Conservation (phyloP, 2,797 vertebrate species). For the Parambassis ranga region DNA sequence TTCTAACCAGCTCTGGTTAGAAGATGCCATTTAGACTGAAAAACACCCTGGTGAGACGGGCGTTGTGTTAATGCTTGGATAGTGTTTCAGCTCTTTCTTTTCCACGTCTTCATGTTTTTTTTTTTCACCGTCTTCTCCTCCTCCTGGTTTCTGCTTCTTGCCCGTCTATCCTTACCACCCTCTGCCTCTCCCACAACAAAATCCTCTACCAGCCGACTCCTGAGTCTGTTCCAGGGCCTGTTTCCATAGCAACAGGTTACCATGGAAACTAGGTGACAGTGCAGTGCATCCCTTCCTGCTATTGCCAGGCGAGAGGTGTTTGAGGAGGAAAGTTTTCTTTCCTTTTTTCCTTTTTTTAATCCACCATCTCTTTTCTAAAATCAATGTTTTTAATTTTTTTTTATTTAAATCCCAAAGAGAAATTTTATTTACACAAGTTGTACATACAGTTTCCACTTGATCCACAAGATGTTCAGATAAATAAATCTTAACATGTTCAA, state of each 20-base stretch:
- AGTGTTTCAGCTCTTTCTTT: not conserved
- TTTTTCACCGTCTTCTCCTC: not conserved
- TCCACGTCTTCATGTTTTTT: constrained; percentile 9
- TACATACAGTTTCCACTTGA: too few relatives aligned
- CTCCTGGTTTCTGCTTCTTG: constrained; percentile 1
- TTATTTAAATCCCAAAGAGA: not conserved
- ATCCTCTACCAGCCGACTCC: constrained; percentile 57
- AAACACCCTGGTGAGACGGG: not conserved
- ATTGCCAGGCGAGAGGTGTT: constrained; percentile 49
- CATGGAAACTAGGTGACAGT: constrained; percentile 85
- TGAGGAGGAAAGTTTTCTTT: constrained; percentile 55
- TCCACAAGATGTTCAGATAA: not conserved
- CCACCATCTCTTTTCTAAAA: constrained; percentile 14
- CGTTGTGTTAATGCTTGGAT: not conserved
- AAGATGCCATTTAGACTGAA: not conserved
- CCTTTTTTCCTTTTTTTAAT: not conserved
- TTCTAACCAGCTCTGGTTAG: not conserved
- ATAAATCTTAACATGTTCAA: not conserved
- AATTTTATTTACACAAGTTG: too few relatives aligned
- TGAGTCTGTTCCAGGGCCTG: constrained; percentile 69
- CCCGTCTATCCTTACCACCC: constrained; percentile 41
- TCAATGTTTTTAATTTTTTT: not conserved
- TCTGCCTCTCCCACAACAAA: constrained; percentile 54
- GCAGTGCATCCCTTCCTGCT: constrained; percentile 70
- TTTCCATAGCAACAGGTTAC: constrained; percentile 85